phyloP scores from a whole-genome alignment of 2,797 vertebrate species.

The Coluber constrictor region DNA sequence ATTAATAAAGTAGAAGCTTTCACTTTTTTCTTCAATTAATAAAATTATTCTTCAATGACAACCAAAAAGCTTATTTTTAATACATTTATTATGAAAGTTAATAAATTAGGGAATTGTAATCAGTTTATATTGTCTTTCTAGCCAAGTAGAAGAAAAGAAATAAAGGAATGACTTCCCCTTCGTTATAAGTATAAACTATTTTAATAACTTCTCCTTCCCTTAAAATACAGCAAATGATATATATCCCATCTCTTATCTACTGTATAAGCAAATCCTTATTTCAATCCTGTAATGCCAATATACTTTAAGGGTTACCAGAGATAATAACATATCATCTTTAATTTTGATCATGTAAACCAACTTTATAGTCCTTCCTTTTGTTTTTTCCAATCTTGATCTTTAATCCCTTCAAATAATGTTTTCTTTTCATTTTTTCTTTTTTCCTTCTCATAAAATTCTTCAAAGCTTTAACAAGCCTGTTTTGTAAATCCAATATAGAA shows the following conservation, averaged over 20 bases:
- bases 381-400: not conserved
- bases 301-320: not conserved
- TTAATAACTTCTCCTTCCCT: not conserved
- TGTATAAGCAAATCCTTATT: not conserved
- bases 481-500: not conserved
- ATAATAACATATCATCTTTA: not conserved
- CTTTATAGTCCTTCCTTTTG: not conserved
- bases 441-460: not conserved
- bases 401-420: not conserved
- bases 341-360: not conserved
- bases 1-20: not conserved
- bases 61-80: not conserved
- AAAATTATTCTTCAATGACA: not conserved
- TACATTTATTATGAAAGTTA: not conserved
- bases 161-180: not conserved
- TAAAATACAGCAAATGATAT: not conserved
- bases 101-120: not conserved
- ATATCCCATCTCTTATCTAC: not conserved
- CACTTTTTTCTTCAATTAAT: not conserved
- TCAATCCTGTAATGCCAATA: not conserved
- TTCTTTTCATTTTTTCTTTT: not conserved
- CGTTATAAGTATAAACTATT: not conserved
- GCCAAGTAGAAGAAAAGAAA: not conserved
- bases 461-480: not conserved
- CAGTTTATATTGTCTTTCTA: not conserved